Percentiles rank a stretch among this genome's conserved stretches.
phyloP scores from a whole-genome alignment of 2,113 vertebrate genomes.

The Gobio gobio region DNA sequence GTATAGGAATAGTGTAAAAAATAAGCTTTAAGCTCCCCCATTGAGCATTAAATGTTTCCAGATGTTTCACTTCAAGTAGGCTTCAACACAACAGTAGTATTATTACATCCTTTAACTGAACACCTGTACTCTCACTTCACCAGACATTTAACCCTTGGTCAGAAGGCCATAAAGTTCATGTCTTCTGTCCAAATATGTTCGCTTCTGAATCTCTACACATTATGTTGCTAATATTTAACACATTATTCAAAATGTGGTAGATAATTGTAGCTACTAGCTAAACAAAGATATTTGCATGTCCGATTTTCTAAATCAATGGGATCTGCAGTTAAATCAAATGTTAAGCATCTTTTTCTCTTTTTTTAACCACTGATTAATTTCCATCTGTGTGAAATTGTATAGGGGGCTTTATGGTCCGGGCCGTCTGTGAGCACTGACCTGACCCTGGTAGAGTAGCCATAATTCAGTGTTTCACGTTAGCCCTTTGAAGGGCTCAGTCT shows the following conservation, averaged over 20 bases:
- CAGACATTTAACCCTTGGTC: slow-evolving; percentile 9
- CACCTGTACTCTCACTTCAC: neutral
- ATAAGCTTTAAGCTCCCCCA: slow-evolving; percentile 42
- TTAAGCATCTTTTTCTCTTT: neutral
- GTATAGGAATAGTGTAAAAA: neutral
- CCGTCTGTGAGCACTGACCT: neutral
- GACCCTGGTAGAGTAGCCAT: slow-evolving; percentile 19
- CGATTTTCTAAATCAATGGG: neutral
- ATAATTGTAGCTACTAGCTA: neutral
- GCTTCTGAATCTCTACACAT: neutral
- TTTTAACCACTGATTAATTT: neutral
- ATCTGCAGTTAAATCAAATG: neutral
- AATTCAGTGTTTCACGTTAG: slow-evolving; percentile 41
- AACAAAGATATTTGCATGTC: neutral
- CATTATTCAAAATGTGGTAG: neutral
- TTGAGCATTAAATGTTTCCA: slow-evolving; percentile 66
- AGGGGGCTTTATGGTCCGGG: neutral
- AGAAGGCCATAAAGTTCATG: neutral
- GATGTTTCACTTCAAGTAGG: slow-evolving; percentile 54
- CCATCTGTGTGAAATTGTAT: slow-evolving; percentile 9
- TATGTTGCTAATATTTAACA: neutral
- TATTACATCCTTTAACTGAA: neutral
- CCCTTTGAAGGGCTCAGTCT: neutral
- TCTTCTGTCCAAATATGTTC: neutral
- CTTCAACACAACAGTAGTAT: slow-evolving; percentile 27